phyloP scores from a whole-genome alignment of 2,797 vertebrate species.

The Balearica regulorum region DNA sequence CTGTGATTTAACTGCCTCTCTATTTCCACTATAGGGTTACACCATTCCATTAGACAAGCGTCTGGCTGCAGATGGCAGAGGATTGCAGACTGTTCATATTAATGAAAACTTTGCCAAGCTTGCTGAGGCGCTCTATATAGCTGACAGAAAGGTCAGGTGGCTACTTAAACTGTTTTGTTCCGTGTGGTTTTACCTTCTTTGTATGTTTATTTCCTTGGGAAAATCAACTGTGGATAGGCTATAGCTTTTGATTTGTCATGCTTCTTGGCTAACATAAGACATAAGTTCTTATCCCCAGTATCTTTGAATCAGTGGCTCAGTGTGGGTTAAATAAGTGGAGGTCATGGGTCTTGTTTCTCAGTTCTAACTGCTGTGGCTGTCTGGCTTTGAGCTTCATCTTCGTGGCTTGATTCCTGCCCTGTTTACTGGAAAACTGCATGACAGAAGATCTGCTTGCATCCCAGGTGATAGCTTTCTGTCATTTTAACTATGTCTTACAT shows the following conservation, averaged over 20 bases:
- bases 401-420: background rate
- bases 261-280: background rate
- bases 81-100: slow-evolving; percentile 95
- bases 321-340: background rate
- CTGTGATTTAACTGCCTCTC: background rate
- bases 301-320: background rate
- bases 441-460: background rate
- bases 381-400: background rate
- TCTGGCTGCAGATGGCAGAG: slow-evolving; percentile 93
- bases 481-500: background rate
- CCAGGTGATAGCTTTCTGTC: background rate
- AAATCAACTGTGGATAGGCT: background rate
- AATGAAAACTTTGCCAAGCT: slow-evolving; percentile 99
- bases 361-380: background rate
- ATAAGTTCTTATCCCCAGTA: background rate
- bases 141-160: slow-evolving; percentile 90
- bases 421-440: background rate
- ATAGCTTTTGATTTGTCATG: background rate
- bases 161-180: background rate
- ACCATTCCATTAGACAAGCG: slow-evolving; percentile 98
- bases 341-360: background rate
- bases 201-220: background rate
- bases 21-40: slow-evolving; percentile 82
- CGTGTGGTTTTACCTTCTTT: background rate
- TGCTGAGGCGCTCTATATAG: slow-evolving; percentile 96